Conservation (phyloP, 30 jellyfish, hydroid and myxozoan species). For the Aurelia coerulea region DNA sequence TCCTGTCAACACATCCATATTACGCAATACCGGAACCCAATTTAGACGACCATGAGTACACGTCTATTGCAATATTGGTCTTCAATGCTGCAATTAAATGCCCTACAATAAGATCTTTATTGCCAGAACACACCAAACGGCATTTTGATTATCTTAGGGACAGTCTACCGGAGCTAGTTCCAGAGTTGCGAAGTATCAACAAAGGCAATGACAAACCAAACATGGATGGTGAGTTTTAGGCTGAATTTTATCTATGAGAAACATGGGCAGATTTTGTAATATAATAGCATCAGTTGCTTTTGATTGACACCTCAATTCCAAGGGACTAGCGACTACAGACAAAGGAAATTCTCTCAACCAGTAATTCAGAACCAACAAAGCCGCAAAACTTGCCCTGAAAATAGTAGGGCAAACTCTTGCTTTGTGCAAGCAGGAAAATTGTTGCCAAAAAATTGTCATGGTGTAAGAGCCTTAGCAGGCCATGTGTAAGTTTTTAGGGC, state of each 20-base stretch:
- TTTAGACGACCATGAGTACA: slow-evolving; percentile 86
- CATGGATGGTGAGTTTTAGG: background rate
- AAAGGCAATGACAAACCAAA: background rate
- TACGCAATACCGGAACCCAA: slow-evolving; percentile 96
- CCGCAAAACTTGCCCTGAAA: no score
- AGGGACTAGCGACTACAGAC: no score
- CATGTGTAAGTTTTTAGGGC: no score
- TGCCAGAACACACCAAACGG: slow-evolving; percentile 82
- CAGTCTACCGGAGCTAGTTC: slow-evolving; percentile 87
- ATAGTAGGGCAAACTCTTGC: no score
- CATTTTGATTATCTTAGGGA: slow-evolving; percentile 90
- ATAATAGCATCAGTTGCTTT: no score
- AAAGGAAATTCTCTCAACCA: no score
- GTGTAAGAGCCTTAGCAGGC: no score
- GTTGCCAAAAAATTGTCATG: no score
- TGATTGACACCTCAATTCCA: no score
- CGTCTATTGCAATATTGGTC: slow-evolving; percentile 83
- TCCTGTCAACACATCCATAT: slow-evolving; percentile 87
- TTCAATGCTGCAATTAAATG: slow-evolving; percentile 87
- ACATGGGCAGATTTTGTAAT: no score
- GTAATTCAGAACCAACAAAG: no score
- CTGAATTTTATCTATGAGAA: background rate
- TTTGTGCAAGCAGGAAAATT: no score
- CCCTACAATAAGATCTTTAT: slow-evolving; percentile 74
- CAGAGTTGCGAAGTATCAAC: slow-evolving; percentile 54